phyloP scores from a whole-genome alignment of 2,888 invertebrate species.

The Diaprepes abbreviatus region DNA sequence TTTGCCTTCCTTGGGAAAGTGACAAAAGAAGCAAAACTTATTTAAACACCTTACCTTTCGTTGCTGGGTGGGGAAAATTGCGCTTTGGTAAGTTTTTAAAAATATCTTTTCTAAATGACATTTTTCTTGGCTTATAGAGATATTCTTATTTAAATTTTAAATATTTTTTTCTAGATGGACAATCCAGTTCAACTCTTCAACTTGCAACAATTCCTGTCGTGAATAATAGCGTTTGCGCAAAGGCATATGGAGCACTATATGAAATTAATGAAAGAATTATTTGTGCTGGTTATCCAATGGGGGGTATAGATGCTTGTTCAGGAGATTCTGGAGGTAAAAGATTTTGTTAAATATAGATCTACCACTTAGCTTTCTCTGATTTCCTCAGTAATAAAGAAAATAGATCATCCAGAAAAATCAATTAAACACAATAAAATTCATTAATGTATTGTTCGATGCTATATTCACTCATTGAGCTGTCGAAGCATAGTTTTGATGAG shows the following conservation, averaged over 20 bases:
- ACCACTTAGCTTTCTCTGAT: not conserved
- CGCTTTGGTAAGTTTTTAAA: slow-evolving; percentile 78
- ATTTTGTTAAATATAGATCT: too few relatives aligned
- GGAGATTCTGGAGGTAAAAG: slow-evolving; percentile 79
- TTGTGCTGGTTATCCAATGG: slow-evolving; percentile 77
- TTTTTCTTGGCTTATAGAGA: too few relatives aligned
- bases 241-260: slow-evolving; percentile 72
- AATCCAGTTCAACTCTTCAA: slow-evolving; percentile 75
- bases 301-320: slow-evolving; percentile 81
- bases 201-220: slow-evolving; percentile 81
- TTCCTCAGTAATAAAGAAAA: too few relatives aligned
- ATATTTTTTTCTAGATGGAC: slow-evolving; percentile 76
- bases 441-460: too few relatives aligned
- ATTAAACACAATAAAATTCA: too few relatives aligned
- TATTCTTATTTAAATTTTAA: too few relatives aligned
- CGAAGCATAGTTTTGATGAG: too few relatives aligned
- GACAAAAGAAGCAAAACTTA: slow-evolving; percentile 71
- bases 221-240: slow-evolving; percentile 73
- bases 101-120: too few relatives aligned
- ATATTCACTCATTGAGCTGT: too few relatives aligned
- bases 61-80: slow-evolving; percentile 88
- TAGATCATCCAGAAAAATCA: too few relatives aligned
- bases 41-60: slow-evolving; percentile 74
- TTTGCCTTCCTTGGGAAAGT: slow-evolving; percentile 79
- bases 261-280: slow-evolving; percentile 75